These are phyloP conservation scores for Gonioctena quinquepunctata DNA, from an alignment of 1,140 invertebrate genomes.

Conservation along the genomic window DNA sequence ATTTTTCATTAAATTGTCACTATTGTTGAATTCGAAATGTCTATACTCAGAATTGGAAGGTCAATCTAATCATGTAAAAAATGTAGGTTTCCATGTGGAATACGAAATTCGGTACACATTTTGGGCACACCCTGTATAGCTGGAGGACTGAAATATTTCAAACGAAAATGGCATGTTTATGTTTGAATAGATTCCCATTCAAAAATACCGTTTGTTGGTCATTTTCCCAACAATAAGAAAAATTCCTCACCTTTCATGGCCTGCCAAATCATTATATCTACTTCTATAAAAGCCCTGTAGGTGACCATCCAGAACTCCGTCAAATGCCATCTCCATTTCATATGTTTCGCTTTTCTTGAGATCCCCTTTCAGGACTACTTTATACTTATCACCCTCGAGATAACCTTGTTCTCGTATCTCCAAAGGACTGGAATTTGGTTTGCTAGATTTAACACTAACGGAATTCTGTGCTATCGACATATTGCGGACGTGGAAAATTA, in stretches of 20 bases:
- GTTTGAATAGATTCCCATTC: not conserved
- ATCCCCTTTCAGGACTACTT: conserved; percentile 34
- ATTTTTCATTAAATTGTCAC: too few relatives aligned
- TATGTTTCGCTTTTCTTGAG: conserved; percentile 40
- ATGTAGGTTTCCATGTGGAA: too few relatives aligned
- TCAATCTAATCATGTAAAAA: too few relatives aligned
- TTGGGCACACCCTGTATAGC: too few relatives aligned
- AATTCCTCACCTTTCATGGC: conserved; percentile 31
- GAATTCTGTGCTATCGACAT: conserved; percentile 45
- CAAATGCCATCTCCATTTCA: conserved; percentile 40
- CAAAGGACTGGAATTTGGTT: conserved; percentile 72
- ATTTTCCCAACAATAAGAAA: too few relatives aligned
- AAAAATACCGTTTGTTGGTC: too few relatives aligned
- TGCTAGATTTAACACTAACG: conserved; percentile 85
- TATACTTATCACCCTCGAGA: conserved; percentile 41
- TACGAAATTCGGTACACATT: too few relatives aligned
- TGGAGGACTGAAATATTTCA: too few relatives aligned
- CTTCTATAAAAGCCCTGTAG: conserved; percentile 82
- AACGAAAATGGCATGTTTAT: not conserved
- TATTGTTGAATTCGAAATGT: too few relatives aligned
- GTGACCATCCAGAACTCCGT: conserved; percentile 55
- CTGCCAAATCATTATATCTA: conserved; percentile 63
- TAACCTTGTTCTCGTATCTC: conserved; percentile 66
- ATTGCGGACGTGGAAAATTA: conserved; percentile 45
- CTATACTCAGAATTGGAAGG: too few relatives aligned